Evolutionary conservation across 2,888 invertebrate species (phyloP).

Genomic region (Catocala fraxini): DNA sequence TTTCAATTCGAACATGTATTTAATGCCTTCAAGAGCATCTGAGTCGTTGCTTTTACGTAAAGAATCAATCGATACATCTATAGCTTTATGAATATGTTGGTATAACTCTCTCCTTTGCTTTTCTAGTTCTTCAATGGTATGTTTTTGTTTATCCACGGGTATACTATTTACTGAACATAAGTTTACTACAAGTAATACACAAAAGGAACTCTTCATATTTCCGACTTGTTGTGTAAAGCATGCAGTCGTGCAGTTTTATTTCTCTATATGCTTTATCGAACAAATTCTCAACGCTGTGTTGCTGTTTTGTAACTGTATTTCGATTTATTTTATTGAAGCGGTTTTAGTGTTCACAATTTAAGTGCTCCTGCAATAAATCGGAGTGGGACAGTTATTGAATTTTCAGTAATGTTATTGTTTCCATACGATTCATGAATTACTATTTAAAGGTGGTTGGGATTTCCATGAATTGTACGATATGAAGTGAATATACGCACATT

Average conservation of each 20-base stretch:
- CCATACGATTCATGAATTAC: too few species aligned
- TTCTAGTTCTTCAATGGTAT: constrained; percentile 53
- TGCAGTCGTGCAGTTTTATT: background rate
- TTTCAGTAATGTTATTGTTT: too few species aligned
- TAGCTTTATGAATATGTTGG: constrained; percentile 59
- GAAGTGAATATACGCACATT: too few species aligned
- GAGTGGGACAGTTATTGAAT: too few species aligned
- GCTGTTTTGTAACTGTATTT: constrained; percentile 4
- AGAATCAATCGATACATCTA: constrained; percentile 59
- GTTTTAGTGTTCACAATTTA: constrained; percentile 4
- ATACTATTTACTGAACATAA: too few species aligned
- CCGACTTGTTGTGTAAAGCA: background rate
- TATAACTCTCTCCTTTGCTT: constrained; percentile 56
- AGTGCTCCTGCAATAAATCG: background rate
- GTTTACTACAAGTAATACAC: too few species aligned
- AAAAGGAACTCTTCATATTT: constrained; percentile 16
- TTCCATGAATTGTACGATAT: too few species aligned
- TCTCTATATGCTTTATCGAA: background rate
- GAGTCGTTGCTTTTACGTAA: constrained; percentile 57
- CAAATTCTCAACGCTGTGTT: background rate
- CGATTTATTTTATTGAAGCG: constrained; percentile 12
- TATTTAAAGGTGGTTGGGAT: too few species aligned
- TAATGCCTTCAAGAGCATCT: constrained; percentile 53
- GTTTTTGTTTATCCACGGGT: background rate
- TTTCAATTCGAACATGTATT: constrained; percentile 59